Conservation (phyloP, 2,888 invertebrate species). For the Melolontha melolontha region DNA sequence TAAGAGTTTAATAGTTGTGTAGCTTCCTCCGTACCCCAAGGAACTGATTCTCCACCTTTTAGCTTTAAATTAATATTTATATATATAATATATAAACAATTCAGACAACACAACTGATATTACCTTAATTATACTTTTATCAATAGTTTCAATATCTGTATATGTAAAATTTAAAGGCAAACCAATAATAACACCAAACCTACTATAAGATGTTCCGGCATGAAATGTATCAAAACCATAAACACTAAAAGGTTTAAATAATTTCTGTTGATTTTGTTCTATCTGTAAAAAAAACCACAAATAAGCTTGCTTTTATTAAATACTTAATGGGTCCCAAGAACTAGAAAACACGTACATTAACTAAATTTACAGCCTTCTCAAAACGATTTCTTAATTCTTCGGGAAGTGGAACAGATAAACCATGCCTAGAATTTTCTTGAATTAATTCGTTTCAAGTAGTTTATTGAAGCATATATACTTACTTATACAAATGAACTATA, state of each 20-base stretch:
- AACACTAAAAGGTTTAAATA: constrained; percentile 76
- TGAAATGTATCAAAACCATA: constrained; percentile 80
- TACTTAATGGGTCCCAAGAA: neutral
- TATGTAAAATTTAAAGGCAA: constrained; percentile 80
- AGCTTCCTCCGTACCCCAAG: constrained; percentile 76
- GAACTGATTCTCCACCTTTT: constrained; percentile 71
- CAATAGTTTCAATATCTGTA: constrained; percentile 68
- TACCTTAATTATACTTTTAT: constrained; percentile 71
- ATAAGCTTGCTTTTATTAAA: neutral
- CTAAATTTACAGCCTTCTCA: constrained; percentile 71
- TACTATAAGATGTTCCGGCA: constrained; percentile 70
- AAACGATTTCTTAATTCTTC: constrained; percentile 67
- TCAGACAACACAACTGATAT: neutral
- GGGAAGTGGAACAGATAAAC: constrained; percentile 70
- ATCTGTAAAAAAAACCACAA: constrained; percentile 59
- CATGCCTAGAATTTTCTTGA: constrained; percentile 67
- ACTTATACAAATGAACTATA: constrained; percentile 76
- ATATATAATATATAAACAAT: too few relatives aligned
- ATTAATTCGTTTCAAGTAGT: constrained; percentile 37
- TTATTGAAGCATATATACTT: constrained; percentile 49
- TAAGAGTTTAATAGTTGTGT: constrained; percentile 74
- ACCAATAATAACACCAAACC: constrained; percentile 77
- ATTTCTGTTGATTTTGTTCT: constrained; percentile 65
- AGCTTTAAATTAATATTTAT: constrained; percentile 65
- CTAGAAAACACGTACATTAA: constrained; percentile 63